Percentiles rank a stretch among this genome's conserved stretches.
Conservation (phyloP, 2,113 vertebrate genomes). For the Lonchura striata region DNA sequence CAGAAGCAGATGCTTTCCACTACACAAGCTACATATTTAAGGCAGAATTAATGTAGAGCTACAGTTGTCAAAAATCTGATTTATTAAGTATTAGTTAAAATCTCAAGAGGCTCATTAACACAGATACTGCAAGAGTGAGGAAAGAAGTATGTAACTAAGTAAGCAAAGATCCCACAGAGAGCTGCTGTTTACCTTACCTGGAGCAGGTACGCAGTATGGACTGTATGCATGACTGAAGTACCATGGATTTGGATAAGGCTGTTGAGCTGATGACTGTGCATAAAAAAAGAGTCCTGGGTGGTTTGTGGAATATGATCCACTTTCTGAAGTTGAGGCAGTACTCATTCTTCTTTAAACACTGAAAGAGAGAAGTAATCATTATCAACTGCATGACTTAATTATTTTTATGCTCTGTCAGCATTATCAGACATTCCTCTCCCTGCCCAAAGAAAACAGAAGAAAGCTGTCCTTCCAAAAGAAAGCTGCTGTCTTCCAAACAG, state of each 20-base stretch:
- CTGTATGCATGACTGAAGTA: conserved; percentile 40
- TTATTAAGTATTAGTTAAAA: not conserved
- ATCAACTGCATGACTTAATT: accelerated
- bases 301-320: conserved; percentile 48
- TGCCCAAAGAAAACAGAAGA: not conserved
- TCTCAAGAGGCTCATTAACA: not conserved
- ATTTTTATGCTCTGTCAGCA: not conserved
- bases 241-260: conserved; percentile 63
- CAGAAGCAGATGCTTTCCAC: not conserved
- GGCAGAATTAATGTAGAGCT: not conserved
- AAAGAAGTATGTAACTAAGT: not conserved
- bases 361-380: not conserved
- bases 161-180: not conserved
- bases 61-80: not conserved
- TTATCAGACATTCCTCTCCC: not conserved
- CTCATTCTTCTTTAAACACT: conserved; percentile 48
- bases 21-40: not conserved
- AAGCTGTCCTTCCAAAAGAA: not conserved
- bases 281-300: conserved; percentile 65
- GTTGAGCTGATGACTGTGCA: conserved; percentile 54
- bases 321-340: conserved; percentile 32
- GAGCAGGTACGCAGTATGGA: conserved; percentile 40
- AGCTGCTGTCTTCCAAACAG: not conserved
- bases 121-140: not conserved
- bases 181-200: conserved; percentile 41